phyloP scores from a whole-genome alignment of 2,888 invertebrate species.

The Tholera decimalis region DNA sequence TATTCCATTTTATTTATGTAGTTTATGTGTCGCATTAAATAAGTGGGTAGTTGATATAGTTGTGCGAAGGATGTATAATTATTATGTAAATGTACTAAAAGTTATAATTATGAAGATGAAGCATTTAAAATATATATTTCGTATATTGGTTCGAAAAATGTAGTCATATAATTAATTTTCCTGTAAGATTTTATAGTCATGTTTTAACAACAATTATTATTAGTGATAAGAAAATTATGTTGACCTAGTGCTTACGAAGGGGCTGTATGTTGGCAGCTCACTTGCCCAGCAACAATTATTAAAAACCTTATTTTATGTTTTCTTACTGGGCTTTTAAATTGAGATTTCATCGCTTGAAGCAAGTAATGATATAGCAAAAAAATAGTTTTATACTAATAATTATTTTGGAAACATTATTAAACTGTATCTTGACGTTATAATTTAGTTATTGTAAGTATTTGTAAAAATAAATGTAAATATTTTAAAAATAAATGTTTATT shows the following conservation, averaged over 20 bases:
- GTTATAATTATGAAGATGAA: conserved; percentile 8
- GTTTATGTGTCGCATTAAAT: neutral
- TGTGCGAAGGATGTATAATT: conserved; percentile 13
- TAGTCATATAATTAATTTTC: conserved; percentile 4
- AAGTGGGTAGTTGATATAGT: conserved; percentile 10
- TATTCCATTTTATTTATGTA: conserved; percentile 32
- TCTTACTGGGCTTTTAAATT: conserved; percentile 2
- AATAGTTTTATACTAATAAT: conserved; percentile 5
- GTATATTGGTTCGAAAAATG: conserved; percentile 22
- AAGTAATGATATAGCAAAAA: conserved; percentile 14
- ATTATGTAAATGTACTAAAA: conserved; percentile 36
- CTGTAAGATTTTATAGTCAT: conserved; percentile 16
- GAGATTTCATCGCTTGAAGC: conserved; percentile 20
- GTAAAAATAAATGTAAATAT: conserved; percentile 55
- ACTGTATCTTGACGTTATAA: conserved; percentile 19
- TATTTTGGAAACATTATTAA: conserved; percentile 16
- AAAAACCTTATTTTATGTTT: neutral
- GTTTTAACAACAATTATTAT: conserved; percentile 39
- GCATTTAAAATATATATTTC: conserved; percentile 45
- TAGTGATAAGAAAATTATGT: conserved; percentile 46
- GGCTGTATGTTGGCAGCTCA: conserved; percentile 7
- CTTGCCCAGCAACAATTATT: conserved; percentile 9
- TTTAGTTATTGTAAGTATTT: conserved; percentile 26
- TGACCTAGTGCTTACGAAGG: conserved; percentile 19
- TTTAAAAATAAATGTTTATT: conserved; percentile 54